These are phyloP conservation scores for Zaprionus obscuricornis DNA, from an alignment of 2,888 invertebrate genomes.

Conservation along the genomic window DNA sequence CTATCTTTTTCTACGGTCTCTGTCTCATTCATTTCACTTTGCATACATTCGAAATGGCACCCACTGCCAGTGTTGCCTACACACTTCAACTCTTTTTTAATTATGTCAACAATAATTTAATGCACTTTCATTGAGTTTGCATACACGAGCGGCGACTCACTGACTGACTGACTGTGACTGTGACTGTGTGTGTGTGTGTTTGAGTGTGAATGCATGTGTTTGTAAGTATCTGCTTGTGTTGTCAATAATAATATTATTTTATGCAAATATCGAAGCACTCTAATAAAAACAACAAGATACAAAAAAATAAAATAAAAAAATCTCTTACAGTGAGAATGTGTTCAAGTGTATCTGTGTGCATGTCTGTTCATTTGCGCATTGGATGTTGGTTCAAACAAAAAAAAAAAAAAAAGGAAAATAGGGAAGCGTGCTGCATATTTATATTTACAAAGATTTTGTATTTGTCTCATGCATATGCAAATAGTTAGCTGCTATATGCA, in stretches of 20 bases:
- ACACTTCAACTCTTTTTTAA: slow-evolving; percentile 46
- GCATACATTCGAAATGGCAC: slow-evolving; percentile 18
- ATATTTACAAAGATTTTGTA: slow-evolving; percentile 31
- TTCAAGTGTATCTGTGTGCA: too few relatives aligned
- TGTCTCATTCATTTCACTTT: too few relatives aligned
- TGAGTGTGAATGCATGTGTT: slow-evolving; percentile 6
- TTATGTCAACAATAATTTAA: slow-evolving; percentile 71
- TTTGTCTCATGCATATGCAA: not conserved
- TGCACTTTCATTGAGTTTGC: slow-evolving; percentile 52
- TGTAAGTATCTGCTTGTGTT: slow-evolving; percentile 21
- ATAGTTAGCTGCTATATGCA: slow-evolving; percentile 15
- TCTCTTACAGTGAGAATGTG: too few relatives aligned
- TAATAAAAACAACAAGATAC: slow-evolving; percentile 19
- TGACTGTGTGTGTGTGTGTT: slow-evolving; percentile 4
- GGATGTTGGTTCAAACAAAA: not conserved
- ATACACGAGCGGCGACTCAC: too few relatives aligned
- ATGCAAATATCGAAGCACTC: slow-evolving; percentile 36
- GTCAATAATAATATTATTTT: slow-evolving; percentile 65
- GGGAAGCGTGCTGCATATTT: slow-evolving; percentile 10
- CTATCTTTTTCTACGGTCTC: too few relatives aligned
- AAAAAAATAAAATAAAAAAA: slow-evolving; percentile 5
- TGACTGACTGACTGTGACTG: not conserved
- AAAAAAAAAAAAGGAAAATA: slow-evolving; percentile 2
- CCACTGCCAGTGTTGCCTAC: slow-evolving; percentile 27
- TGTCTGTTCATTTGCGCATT: not conserved